Evolutionary conservation across 2,113 vertebrate genomes (phyloP).

Genomic region (mouse (Mus musculus)): DNA sequence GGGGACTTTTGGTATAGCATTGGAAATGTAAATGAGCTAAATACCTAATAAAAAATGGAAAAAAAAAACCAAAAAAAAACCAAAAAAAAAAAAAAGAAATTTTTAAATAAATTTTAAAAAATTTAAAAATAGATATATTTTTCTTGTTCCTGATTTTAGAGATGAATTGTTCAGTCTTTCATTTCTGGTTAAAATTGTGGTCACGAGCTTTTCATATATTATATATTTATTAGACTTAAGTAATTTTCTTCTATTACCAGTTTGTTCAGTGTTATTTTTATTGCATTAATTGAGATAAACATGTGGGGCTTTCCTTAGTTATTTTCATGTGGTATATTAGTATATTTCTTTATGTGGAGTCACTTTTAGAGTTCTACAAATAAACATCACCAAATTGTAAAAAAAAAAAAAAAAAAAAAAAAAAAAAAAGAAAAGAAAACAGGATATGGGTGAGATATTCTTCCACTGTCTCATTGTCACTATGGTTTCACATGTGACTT

Average conservation of each 20-base stretch:
- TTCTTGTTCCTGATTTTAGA: not conserved
- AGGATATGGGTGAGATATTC: not conserved
- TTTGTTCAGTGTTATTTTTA: not conserved
- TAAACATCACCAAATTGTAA: not conserved
- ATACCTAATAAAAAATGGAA: no score
- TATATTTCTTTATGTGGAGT: not conserved
- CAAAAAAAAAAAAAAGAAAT: no score
- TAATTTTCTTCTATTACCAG: not conserved
- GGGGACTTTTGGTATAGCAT: no score
- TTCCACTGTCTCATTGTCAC: not conserved
- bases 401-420: no score
- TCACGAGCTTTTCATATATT: not conserved
- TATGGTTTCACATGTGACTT: slow-evolving; percentile 29
- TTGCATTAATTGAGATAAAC: not conserved
- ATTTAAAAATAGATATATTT: not conserved
- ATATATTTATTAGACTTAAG: not conserved
- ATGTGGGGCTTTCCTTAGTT: not conserved
- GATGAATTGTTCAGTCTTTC: not conserved
- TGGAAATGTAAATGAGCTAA: no score
- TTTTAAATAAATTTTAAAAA: no score
- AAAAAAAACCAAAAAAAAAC: not conserved
- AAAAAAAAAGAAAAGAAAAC: no score
- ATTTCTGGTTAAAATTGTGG: not conserved
- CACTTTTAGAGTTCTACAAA: not conserved
- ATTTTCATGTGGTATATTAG: not conserved